Base-by-base conservation (phyloP, 2,113 vertebrate species). In the Sorex fumeus region DNA sequence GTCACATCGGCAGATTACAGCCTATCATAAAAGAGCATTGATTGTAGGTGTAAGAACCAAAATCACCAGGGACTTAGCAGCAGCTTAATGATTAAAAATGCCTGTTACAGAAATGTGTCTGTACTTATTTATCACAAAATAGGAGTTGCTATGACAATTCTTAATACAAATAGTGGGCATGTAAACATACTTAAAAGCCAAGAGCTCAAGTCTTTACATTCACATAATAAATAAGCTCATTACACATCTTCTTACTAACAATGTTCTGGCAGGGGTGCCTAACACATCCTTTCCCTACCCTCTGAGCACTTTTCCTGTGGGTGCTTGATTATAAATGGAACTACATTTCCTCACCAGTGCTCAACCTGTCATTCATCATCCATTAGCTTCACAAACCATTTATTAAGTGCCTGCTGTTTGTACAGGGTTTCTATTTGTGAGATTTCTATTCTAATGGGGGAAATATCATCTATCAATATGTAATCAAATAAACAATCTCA, bases 151-250 rank as follows among this genome's bases (percentile, higher is more conserved):
- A 94, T 76, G 79, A 66, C 94, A 90, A 95, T 84, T 94, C 76
- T 36, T 71, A 90, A 93, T 53, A 57, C 84, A 92, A 96, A 93
- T 66, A 86, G 71, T 25, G 92, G 50, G 47, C 78, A 90, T 47
- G 77, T 92, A 92, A 92, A 36, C 60, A 23, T 72, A 57, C 66
- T 57, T 76, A 76, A 76, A 27, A 90, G 75, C 82, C 75, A 60
- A 45, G 66, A 43, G 79, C 83, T 90, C 90, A 77, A 92, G 67
- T 75, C 95, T 95, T 93, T 91, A 45, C 4, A 0, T 76, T 95
- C 88, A 57, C 83, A 77, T 90, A 93, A 95, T 94, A 91, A 94
- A 96, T 95, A 64, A 3, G 8, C 36, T 94, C 79, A 64, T 91
- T 92, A 88, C 13, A 67, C 32, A 47, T 36, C 92, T 86, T 80